Base-by-base conservation (phyloP, 2,888 invertebrate species). In the Eristalinus sepulchralis region DNA sequence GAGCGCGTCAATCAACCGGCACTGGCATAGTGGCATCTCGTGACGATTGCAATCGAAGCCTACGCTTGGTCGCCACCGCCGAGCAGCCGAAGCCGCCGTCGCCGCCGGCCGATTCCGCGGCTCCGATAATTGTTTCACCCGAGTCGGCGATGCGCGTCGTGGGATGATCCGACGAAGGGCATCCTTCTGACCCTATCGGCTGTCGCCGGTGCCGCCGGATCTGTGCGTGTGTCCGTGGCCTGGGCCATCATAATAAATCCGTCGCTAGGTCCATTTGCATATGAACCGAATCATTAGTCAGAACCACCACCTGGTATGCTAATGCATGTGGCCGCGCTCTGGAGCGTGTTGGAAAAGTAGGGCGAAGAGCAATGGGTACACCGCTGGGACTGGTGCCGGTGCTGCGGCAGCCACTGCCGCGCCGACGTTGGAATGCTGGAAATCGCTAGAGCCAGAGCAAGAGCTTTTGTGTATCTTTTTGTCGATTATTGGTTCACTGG, bases 221-320 rank as follows among this genome's bases (percentile, higher is more conserved):
- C 9, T 27, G 33, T 71, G 63, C 64, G 20, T 22, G 68, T 68
- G 47, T 59, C 39, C 31, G 47, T 55, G 70, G 57, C 70, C 22
- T 53, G 70, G 70, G 55, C 66, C 36, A 67, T 81, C 76, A 81
- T 85, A 76, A 77, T 85, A 85, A 81, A 85, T 85, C 72, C 72
- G 77, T 82, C 81, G 75, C 82, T 68, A 70, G 82, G 55, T 70
- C 73, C 77, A 85, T 85, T 85, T 85, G 68, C 85, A 85, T 82
- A 85, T 60, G 77, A 82, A 85, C 77, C 82, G 82, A 85, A 78
- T 77, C 85, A 85, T 85, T 85, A 77, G 62, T 63, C 72, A 72
- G 57, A 84, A 62, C 67, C 73, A 63, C 67, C 85, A 85, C 85
- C 85, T 85, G 85, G 85, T 77, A 68, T 71, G 73, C 79, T 66